phyloP scores from a whole-genome alignment of 2,888 invertebrate genomes.

The Xylophagus ater region DNA sequence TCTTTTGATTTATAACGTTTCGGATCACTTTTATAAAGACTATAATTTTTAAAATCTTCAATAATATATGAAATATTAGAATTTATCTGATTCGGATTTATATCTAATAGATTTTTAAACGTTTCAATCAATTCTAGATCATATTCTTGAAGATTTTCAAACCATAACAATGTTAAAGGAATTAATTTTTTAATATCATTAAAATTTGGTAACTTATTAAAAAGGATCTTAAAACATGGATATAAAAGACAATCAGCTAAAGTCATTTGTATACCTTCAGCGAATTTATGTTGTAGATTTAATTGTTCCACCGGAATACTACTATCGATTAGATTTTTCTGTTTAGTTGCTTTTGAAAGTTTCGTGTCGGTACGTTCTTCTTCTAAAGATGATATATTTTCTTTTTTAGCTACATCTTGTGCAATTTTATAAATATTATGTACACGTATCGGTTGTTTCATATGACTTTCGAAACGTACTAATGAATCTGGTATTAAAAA shows the following conservation, averaged over 20 bases:
- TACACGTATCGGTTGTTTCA: slow-evolving; percentile 69
- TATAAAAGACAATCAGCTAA: slow-evolving; percentile 73
- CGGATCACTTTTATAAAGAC: slow-evolving; percentile 68
- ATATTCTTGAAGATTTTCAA: slow-evolving; percentile 30
- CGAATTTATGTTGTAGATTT: slow-evolving; percentile 57
- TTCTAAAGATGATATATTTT: slow-evolving; percentile 18
- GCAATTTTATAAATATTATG: slow-evolving; percentile 76
- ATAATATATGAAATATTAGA: not conserved
- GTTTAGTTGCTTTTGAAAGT: slow-evolving; percentile 37
- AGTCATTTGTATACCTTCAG: slow-evolving; percentile 73
- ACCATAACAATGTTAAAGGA: slow-evolving; percentile 57
- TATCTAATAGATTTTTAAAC: not conserved
- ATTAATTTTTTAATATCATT: slow-evolving; percentile 31
- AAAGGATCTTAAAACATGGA: slow-evolving; percentile 54
- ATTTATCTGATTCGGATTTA: not conserved
- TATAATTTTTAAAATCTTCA: slow-evolving; percentile 26
- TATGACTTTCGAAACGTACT: slow-evolving; percentile 70
- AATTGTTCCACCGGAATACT: slow-evolving; percentile 43
- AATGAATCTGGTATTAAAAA: slow-evolving; percentile 54
- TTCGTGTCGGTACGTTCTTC: slow-evolving; percentile 28
- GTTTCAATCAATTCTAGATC: not conserved
- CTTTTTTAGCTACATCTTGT: slow-evolving; percentile 43
- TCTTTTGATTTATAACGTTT: slow-evolving; percentile 62
- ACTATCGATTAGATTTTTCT: slow-evolving; percentile 37
- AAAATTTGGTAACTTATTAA: slow-evolving; percentile 33